Evolutionary conservation across 2,888 invertebrate genomes (phyloP).

Genomic region (Leptopilina drosophilae): DNA sequence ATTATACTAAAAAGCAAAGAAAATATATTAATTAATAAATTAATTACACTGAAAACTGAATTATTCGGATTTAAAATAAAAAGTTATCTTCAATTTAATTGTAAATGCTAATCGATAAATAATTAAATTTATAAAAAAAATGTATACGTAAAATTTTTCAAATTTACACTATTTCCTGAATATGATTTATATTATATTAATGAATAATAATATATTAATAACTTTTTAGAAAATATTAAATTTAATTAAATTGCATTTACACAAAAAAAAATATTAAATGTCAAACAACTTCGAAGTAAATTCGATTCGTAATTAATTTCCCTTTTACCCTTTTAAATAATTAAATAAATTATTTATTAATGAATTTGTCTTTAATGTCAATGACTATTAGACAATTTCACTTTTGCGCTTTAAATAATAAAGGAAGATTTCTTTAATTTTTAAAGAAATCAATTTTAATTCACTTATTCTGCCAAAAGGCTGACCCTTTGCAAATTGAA

Average conservation of each 20-base stretch:
- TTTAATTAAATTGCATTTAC: too few species aligned
- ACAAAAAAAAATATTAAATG: too few species aligned
- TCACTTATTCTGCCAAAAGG: not conserved
- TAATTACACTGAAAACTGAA: too few species aligned
- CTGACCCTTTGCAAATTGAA: constrained; percentile 1
- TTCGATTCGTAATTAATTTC: not conserved
- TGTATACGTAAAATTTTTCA: too few species aligned
- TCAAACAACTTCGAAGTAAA: not conserved
- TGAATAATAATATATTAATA: too few species aligned
- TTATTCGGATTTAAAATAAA: too few species aligned
- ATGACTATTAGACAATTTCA: constrained; percentile 5
- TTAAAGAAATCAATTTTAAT: not conserved
- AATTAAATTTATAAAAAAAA: not conserved
- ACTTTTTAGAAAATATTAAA: too few species aligned
- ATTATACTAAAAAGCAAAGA: too few species aligned
- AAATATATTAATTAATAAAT: too few species aligned
- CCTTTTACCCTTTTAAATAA: too few species aligned
- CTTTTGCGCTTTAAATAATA: not conserved
- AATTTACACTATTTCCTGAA: not conserved
- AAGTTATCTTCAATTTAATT: not conserved
- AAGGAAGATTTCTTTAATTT: not conserved
- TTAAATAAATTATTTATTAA: too few species aligned
- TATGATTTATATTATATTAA: not conserved
- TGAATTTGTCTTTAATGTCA: not conserved
- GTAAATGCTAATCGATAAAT: too few species aligned